Evolutionary conservation across 2,113 vertebrate species (phyloP), one percentile per base, ranked within the genome.

Genomic region (Pseudolaguvia tuberculata): DNA sequence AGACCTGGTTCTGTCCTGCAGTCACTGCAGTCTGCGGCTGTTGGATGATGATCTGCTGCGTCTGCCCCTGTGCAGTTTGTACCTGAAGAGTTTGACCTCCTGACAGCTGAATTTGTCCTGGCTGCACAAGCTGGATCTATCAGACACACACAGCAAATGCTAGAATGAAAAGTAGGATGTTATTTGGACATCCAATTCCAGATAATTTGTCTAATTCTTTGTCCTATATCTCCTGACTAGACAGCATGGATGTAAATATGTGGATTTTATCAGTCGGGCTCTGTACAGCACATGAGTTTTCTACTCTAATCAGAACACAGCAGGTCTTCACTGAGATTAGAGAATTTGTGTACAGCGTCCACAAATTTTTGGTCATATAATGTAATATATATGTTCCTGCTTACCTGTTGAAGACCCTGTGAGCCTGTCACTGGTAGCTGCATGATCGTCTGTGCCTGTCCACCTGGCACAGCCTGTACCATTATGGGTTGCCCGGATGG

Each of bases 1-100:
- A 71, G 84, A 98, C 97, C 94, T 99, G 97, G 83, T 93, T 98
- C 90, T 98, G 97, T 79, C 97, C 97, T 7, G 96, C 95, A 0
- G 96, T 98, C 83, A 97, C 94, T 18, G 93, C 96, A 2, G 95
- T 92, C 90, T 99, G 97, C 17, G 96, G 96, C 88, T 99, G 97
- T 85, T 99, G 97, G 87, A 99, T 98, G 88, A 99, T 98, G 88
- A 99, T 97, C 87, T 98, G 96, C 84, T 99, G 97, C 55, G 96
- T 91, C 81, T 98, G 95, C 72, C 95, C 97, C 88, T 98, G 97
- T 84, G 97, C 96, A 55, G 95, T 92, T 86, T 97, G 95, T 2
- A 98, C 92, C 88, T 99, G 97, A 27, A 99, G 90, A 65, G 96
- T 94, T 84, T 98, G 96, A 23, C 97, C 95, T 12, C 93, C 93